phyloP scores from a whole-genome alignment of 1,140 invertebrate genomes.

The Lordiphosa mommai region DNA sequence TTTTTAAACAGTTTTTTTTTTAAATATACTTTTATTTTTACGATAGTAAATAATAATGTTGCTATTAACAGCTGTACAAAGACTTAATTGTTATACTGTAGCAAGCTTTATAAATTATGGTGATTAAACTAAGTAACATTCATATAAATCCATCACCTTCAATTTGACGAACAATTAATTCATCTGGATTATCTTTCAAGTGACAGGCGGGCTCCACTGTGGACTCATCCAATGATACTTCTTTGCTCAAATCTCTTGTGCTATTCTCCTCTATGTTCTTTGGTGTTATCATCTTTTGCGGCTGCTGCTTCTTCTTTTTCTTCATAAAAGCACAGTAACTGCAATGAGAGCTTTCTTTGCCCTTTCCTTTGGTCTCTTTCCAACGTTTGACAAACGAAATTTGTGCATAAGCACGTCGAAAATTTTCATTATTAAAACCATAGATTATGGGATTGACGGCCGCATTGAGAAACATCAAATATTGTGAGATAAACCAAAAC shows the following conservation, averaged over 20 bases:
- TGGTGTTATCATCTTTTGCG: not conserved
- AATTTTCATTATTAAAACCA: constrained; percentile 85
- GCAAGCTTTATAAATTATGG: no score
- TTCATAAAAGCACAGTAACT: constrained; percentile 57
- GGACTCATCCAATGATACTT: constrained; percentile 1
- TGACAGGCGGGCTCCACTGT: constrained; percentile 8
- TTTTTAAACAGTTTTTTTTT: no score
- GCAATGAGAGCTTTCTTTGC: constrained; percentile 18
- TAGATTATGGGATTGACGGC: constrained; percentile 88
- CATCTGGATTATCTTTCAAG: not conserved
- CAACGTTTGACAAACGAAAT: constrained; percentile 44
- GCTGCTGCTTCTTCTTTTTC: constrained; percentile 1
- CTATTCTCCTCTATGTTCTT: not conserved
- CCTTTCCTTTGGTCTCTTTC: not conserved
- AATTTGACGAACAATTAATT: constrained; percentile 2
- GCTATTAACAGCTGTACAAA: no score
- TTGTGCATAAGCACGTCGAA: constrained; percentile 82
- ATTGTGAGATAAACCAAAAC: constrained; percentile 85
- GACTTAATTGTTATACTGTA: no score
- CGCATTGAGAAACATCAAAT: constrained; percentile 85
- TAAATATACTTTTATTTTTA: no score
- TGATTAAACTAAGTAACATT: not conserved
- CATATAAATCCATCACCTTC: constrained; percentile 53
- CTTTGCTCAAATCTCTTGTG: not conserved
- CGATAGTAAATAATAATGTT: no score